phyloP scores from a whole-genome alignment of 1,140 invertebrate genomes.

The Carcinoscorpius rotundicauda region DNA sequence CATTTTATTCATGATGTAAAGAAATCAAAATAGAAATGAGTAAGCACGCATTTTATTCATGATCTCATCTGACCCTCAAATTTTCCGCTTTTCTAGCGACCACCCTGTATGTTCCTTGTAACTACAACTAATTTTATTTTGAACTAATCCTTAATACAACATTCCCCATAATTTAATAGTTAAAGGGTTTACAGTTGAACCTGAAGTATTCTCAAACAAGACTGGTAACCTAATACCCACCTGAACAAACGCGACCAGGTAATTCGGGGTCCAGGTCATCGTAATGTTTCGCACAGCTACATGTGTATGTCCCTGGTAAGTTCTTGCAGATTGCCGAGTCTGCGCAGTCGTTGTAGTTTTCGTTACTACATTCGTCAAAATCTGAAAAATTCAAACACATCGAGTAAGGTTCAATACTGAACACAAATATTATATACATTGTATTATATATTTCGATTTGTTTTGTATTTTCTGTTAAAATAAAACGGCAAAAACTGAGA shows the following conservation, averaged over 20 bases:
- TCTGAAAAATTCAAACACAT: conserved; percentile 37
- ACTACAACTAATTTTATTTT: too few relatives aligned
- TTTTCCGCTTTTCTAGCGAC: too few relatives aligned
- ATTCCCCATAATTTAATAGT: too few relatives aligned
- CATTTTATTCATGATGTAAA: too few relatives aligned
- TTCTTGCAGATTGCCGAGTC: conserved; percentile 72
- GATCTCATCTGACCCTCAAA: too few relatives aligned
- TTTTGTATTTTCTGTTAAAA: neutral
- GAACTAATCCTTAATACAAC: too few relatives aligned
- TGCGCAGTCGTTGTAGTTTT: conserved; percentile 69
- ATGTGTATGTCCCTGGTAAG: conserved; percentile 52
- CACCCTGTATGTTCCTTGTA: too few relatives aligned
- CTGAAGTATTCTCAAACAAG: too few relatives aligned
- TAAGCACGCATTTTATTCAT: too few relatives aligned
- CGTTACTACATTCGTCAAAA: conserved; percentile 64
- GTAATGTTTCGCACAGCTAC: conserved; percentile 67
- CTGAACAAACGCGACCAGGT: conserved; percentile 64
- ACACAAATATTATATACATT: conserved; percentile 4
- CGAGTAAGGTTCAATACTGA: neutral
- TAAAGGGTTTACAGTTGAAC: too few relatives aligned
- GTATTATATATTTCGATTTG: neutral
- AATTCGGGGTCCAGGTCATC: conserved; percentile 55
- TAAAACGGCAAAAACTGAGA: neutral
- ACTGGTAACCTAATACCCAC: conserved; percentile 26
- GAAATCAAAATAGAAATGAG: too few relatives aligned